Conservation (phyloP, 1,140 invertebrate genomes). For the Papilio polytes region DNA sequence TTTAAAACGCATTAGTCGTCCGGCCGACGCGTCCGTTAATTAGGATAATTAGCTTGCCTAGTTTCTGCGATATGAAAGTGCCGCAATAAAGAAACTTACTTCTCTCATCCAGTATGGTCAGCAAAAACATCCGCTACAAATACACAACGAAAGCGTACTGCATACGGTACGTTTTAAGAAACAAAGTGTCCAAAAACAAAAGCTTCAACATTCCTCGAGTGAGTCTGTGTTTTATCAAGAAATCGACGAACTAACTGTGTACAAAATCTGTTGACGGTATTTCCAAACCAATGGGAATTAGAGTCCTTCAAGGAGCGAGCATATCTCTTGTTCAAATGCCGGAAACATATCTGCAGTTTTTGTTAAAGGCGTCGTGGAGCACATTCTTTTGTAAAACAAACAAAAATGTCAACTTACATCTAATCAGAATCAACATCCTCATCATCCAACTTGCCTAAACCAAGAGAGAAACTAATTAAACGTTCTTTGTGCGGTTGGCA, state of each 20-base stretch:
- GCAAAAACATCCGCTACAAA: neutral
- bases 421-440: neutral
- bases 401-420: neutral
- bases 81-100: neutral
- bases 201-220: neutral
- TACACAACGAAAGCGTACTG: neutral
- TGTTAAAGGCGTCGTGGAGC: too few species aligned
- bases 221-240: neutral
- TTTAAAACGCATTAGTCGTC: slow-evolving; percentile 7
- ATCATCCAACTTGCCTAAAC: neutral
- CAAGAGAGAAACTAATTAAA: neutral
- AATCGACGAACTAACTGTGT: neutral
- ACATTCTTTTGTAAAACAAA: too few species aligned
- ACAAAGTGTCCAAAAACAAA: neutral
- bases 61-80: slow-evolving; percentile 4
- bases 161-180: neutral
- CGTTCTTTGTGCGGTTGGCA: neutral
- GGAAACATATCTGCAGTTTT: too few species aligned
- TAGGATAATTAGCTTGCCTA: slow-evolving; percentile 18
- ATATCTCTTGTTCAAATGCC: too few species aligned
- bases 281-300: too few species aligned
- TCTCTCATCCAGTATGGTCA: neutral
- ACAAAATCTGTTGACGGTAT: neutral
- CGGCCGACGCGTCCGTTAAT: slow-evolving; percentile 5
- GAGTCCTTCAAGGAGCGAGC: too few species aligned